Conservation (phyloP, 2,113 vertebrate species). For the Apteryx mantelli region DNA sequence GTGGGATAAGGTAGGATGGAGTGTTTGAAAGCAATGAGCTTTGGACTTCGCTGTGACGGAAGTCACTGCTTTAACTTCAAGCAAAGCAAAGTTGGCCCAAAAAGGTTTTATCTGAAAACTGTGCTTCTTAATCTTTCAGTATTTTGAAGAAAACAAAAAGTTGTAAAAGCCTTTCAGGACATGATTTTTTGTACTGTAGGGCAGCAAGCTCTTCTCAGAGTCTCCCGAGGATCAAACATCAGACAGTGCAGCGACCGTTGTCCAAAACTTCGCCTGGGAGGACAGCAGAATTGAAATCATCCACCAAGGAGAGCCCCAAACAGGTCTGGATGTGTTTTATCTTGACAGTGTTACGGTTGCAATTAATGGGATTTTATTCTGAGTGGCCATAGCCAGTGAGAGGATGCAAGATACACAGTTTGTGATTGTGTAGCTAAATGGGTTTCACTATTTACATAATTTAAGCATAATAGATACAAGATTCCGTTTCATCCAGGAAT, state of each 20-base stretch:
- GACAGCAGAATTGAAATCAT: slow-evolving; percentile 53
- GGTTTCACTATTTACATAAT: neutral
- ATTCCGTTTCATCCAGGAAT: neutral
- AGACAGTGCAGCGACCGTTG: slow-evolving; percentile 38
- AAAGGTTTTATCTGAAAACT: neutral
- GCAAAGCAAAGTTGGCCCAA: neutral
- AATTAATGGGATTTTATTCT: neutral
- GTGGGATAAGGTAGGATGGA: neutral
- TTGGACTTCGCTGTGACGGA: neutral
- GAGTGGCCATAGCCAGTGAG: neutral
- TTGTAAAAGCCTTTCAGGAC: neutral
- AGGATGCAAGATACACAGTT: neutral
- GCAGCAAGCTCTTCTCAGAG: slow-evolving; percentile 72
- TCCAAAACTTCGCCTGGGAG: slow-evolving; percentile 69
- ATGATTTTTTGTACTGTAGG: slow-evolving; percentile 62
- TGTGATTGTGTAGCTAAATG: neutral
- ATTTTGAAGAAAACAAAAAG: neutral
- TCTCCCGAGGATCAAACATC: slow-evolving; percentile 81
- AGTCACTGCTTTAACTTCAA: neutral
- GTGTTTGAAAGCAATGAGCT: neutral
- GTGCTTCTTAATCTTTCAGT: neutral
- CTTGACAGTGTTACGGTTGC: neutral
- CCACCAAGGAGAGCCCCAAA: slow-evolving; percentile 67
- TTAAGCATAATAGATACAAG: neutral
- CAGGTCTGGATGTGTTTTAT: slow-evolving; percentile 52